Percentiles rank a stretch among this genome's conserved stretches.
Conservation (phyloP, 2,797 vertebrate species). For the Myotis findleyi region DNA sequence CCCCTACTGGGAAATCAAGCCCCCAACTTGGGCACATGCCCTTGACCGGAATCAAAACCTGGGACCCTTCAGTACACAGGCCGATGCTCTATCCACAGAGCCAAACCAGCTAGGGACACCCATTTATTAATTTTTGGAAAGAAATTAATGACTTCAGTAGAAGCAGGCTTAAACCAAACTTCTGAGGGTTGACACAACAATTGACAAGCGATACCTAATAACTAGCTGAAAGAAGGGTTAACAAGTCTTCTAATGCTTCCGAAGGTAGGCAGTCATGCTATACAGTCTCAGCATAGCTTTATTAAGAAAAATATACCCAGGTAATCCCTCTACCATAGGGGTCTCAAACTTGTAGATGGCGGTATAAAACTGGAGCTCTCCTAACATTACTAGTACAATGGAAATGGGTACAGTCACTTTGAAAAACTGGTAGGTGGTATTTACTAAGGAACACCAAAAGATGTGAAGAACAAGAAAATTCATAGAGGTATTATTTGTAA, state of each 20-base stretch:
- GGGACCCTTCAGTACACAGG: too few species aligned
- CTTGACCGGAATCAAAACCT: too few species aligned
- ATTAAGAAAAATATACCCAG: background rate
- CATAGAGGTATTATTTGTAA: background rate
- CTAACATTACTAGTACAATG: background rate
- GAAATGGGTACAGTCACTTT: background rate
- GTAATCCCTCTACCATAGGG: background rate
- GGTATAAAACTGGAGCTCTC: background rate
- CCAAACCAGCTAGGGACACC: too few species aligned
- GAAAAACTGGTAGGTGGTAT: background rate
- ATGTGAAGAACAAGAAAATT: background rate
- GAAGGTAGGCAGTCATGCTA: background rate
- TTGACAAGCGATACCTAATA: background rate
- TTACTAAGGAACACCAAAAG: background rate
- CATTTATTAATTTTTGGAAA: background rate
- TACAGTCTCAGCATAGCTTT: background rate
- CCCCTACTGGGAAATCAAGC: too few species aligned
- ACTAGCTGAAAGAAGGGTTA: background rate
- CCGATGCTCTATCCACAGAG: too few species aligned
- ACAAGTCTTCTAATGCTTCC: background rate
- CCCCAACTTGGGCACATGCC: too few species aligned
- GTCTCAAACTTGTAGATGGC: background rate
- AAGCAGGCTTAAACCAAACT: background rate
- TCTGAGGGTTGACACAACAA: background rate
- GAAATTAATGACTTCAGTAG: constrained; percentile 42